phyloP scores from a whole-genome alignment of 1,140 invertebrate species.

The Drosophila hydei region DNA sequence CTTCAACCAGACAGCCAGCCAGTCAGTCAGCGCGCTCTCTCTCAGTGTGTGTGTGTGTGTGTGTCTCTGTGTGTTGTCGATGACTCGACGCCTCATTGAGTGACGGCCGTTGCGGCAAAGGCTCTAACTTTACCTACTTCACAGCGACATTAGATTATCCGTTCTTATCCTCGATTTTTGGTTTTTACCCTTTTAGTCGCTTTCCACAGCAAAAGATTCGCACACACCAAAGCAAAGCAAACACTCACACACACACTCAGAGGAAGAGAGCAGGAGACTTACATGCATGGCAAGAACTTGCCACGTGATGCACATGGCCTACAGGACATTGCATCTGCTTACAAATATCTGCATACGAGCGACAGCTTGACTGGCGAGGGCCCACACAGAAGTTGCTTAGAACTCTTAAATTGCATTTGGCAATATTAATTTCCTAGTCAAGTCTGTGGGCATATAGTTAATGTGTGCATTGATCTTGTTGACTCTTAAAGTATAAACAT shows the following conservation, averaged over 20 bases:
- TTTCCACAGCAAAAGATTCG: conserved; percentile 36
- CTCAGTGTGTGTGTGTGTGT: conserved; percentile 2
- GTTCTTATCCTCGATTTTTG: conserved; percentile 81
- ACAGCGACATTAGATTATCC: conserved; percentile 79
- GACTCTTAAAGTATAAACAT: too few species aligned
- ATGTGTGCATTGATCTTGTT: too few species aligned
- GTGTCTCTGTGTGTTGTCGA: conserved; percentile 38
- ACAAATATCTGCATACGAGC: conserved; percentile 1
- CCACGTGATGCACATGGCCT: conserved; percentile 70
- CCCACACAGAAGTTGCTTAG: too few species aligned
- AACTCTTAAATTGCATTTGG: too few species aligned
- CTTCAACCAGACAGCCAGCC: conserved; percentile 41
- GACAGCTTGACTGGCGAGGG: too few species aligned
- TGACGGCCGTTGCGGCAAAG: conserved; percentile 26
- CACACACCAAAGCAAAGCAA: conserved; percentile 29
- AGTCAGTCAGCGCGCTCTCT: not conserved
- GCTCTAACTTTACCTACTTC: conserved; percentile 64
- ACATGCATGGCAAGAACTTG: conserved; percentile 26
- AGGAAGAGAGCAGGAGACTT: not conserved
- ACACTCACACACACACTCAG: conserved; percentile 5
- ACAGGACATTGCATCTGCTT: conserved; percentile 62
- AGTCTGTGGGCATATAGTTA: too few species aligned
- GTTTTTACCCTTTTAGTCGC: conserved; percentile 70
- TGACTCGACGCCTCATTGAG: conserved; percentile 66
- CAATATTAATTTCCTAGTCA: too few species aligned